Base-by-base conservation (phyloP, 1,140 invertebrate genomes). In the Stenopsyche tienmushanensis region DNA sequence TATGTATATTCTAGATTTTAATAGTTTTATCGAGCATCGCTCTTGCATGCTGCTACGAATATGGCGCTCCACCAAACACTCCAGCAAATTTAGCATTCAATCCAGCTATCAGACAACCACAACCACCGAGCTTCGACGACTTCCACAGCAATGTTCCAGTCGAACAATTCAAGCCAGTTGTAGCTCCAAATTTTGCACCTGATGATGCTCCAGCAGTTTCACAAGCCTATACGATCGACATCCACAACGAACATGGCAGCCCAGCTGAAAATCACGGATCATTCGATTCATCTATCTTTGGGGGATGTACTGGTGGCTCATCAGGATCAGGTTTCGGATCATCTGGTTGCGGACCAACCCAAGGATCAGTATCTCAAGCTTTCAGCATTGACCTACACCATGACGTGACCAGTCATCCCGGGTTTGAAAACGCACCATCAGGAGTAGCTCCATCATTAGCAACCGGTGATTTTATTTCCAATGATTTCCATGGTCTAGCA, bases 41-140 rank as follows among this genome's bases (percentile, higher is more conserved):
- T 1, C 13, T 29, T 15, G 58, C 25, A n/a, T 13, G 41, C 3
- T 42, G 57, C 21, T 49, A 25, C 45, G 45, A 60, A 26, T 66
- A 66, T 45, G 65, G 58, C 54, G 13, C 62, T 10, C 65, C 65
- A 2, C 29, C 49, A 1, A 44, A 34, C 15, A 25, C 15, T 9
- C 5, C 7, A 8, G 15, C n/a, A 3, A 20, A n/a, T 20, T 17
- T 8, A 8, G n/a, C 17, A 8, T 65, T 57, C 24, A 18, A 23
- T 15, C 64, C 64, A 13, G 57, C 17, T 23, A 52, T 65, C 8
- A 65, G 54, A 41, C 64, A 65, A 53, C 54, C 64, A 1, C 18
- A 39, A 17, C 15, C 3, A 15, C 64, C 54, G 7, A 29, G n/a
- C n/a, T n/a, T n/a, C n/a, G n/a, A n/a, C n/a, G n/a, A n/a, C n/a